Conservation (phyloP, 2,888 invertebrate species). For the Caenorhabditis auriculariae region DNA sequence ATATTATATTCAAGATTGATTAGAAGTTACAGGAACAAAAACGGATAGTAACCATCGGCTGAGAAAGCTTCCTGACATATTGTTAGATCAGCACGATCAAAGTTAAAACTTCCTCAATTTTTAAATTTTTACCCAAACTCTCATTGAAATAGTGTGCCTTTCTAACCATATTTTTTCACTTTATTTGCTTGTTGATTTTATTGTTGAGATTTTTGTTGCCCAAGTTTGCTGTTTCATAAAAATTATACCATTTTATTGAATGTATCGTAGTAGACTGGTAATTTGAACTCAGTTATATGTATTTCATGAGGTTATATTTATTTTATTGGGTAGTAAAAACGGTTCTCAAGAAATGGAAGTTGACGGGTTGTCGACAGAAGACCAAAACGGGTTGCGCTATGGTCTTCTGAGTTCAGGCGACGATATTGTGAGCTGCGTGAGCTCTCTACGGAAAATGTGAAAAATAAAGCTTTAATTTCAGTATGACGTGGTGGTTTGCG, state of each 20-base stretch:
- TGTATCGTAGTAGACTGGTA: neutral
- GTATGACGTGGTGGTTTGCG: slow-evolving; percentile 28
- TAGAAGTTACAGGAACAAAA: slow-evolving; percentile 2
- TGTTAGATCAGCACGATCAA: too few relatives aligned
- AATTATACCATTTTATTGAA: slow-evolving; percentile 2
- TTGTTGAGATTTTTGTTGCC: slow-evolving; percentile 1
- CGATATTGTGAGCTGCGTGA: slow-evolving; percentile 13
- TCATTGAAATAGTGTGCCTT: slow-evolving; percentile 1
- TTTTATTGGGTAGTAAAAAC: too few relatives aligned
- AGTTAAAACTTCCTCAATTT: too few relatives aligned
- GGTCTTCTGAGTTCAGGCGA: slow-evolving; percentile 9
- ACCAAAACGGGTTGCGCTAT: slow-evolving; percentile 10
- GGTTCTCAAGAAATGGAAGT: slow-evolving; percentile 21
- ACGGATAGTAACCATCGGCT: slow-evolving; percentile 5
- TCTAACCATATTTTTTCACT: neutral
- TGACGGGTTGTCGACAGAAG: neutral
- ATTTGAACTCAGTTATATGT: too few relatives aligned
- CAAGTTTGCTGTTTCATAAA: neutral
- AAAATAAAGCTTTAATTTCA: slow-evolving; percentile 4
- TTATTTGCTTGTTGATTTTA: neutral
- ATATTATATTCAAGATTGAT: neutral
- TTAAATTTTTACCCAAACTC: too few relatives aligned
- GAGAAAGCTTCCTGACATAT: slow-evolving; percentile 4
- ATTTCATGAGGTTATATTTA: too few relatives aligned
- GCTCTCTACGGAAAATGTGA: neutral